Evolutionary conservation across 2,113 vertebrate species (phyloP), one percentile per base, ranked within the genome.

Genomic region (Aptenodytes patagonicus): DNA sequence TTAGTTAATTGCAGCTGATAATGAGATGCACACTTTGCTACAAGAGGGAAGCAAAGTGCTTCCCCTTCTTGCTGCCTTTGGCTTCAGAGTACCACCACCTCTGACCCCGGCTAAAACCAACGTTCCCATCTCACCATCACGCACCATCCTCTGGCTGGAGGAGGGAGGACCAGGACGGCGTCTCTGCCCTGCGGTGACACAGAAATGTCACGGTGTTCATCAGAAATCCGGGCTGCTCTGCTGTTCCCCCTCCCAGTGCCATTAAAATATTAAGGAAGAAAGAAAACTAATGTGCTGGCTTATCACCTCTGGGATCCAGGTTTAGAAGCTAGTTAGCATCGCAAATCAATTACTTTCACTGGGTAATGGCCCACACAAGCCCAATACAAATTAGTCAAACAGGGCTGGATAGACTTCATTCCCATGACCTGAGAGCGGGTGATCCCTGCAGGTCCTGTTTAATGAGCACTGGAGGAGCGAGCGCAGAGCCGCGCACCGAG

Each of bases 41-140:
- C 34, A 46, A 38, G 22, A 73, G 64, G 18, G 46, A 64, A 40
- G 36, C 36, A 36, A 36, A 36, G 36, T 36, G 36, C 36, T 36
- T 36, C 36, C 36, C 36, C 36, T 36, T 42, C 0, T 1, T 7
- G 36, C n/a, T 83, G 90, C 32, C 61, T 64, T 42, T 77, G 73
- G 40, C 70, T 57, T 64, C 82, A 66, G 31, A 52, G 66, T 4
- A 49, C 10, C 70, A 40, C 29, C 70, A 18, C 47, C n/a, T 44
- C 90, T 0, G 2, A 36, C n/a, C 82, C 54, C 26, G 54, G 52
- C 47, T 13, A 42, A 55, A 51, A 12, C 15, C 55, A 28, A 2
- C 0, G 11, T 14, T 79, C 70, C 21, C 2, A 0, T 18, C 89
- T 38, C 1, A 0, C 36, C 82, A 19, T 7, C 91, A 28, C 14